Evolutionary conservation across 2,797 vertebrate genomes (phyloP), one percentile per base, ranked within the genome.

Genomic region (Liparis tanakae): DNA sequence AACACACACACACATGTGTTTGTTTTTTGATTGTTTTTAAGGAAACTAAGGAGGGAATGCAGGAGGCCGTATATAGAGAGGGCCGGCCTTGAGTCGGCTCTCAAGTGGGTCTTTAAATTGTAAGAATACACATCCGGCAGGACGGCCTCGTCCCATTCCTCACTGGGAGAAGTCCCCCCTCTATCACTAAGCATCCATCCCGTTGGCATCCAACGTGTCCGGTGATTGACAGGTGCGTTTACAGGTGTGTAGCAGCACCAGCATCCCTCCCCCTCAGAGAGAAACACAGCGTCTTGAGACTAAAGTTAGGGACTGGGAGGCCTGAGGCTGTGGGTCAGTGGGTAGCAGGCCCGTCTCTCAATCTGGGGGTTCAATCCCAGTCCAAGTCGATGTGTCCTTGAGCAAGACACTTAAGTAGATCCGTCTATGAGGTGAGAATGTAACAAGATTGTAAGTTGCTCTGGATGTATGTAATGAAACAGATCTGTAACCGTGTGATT

Each of bases 61-160:
- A 44, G 39, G 3, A 0, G 0, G 18, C 67, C 37, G 37, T 2
- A 56, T n/a, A 20, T n/a, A n/a, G 37, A 61, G 12, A 9, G 50
- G 13, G 13, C n/a, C 12, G 0, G 20, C 20, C 10, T 17, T 9
- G 14, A 39, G 7, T 58, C 37, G 36, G 39, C 37, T 59, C 15
- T 60, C 13, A 67, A 30, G 50, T 44, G 22, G 10, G 54, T 69
- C 15, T 13, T 39, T 25, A 66, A 6, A 56, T 5, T 14, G n/a
- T 37, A 33, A 60, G 64, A 76, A 73, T 79, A 67, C 70, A 70
- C 81, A 59, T 57, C 20, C 12, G 10, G 17, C 59, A 63, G 58
- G 18, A 12, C 2, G 6, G 30, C 34, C 10, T 57, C 50, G 36
- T 76, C 17, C 3, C 6, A n/a, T 54, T 25, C 60, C 43, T 59